Base-by-base conservation (phyloP, 2,888 invertebrate genomes). In the Leptinotarsa rubiginosa region DNA sequence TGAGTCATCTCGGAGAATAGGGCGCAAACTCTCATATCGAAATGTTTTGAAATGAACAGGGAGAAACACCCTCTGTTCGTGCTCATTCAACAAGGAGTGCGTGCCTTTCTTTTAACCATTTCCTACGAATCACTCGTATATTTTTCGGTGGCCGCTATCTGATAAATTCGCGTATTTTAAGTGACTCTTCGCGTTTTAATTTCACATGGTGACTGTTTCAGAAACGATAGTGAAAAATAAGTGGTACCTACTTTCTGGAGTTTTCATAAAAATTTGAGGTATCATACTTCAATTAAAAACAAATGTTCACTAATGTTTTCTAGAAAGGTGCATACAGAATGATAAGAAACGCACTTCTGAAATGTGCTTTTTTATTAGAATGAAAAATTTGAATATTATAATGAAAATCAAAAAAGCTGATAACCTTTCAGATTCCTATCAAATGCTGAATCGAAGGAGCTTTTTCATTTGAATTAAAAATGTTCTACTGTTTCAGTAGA, bases 11-110 rank as follows among this genome's bases (percentile, higher is more conserved):
- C 1, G 41, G 25, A 62, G 41, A 62, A 62, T 62, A 83, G 81
- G 80, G 84, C 84, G 84, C 84, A 84, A 81, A 78, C 83, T 78
- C 82, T 74, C 76, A 76, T 75, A 59, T 47, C 82, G 72, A 67
- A 77, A 79, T 80, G 80, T 84, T 84, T 85, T 85, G 84, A 85
- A 85, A 84, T 84, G 83, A 83, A 82, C 84, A 83, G 78, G 78
- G 79, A 83, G 84, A 80, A 82, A 83, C 84, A 84, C 85, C 85
- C 84, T 83, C 83, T 82, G 83, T 84, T 83, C 80, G 79, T 78
- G 78, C 76, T 81, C 80, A 78, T 78, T 79, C 79, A 80, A 80
- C 80, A 80, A 80, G 81, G 82, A 81, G 80, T 80, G 81, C 80
- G 81, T 79, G 76, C 77, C 76, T 72, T 73, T 75, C 73, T 75